Evolutionary conservation across 1,140 invertebrate species (phyloP).

Genomic region (Caenorhabditis remanei): DNA sequence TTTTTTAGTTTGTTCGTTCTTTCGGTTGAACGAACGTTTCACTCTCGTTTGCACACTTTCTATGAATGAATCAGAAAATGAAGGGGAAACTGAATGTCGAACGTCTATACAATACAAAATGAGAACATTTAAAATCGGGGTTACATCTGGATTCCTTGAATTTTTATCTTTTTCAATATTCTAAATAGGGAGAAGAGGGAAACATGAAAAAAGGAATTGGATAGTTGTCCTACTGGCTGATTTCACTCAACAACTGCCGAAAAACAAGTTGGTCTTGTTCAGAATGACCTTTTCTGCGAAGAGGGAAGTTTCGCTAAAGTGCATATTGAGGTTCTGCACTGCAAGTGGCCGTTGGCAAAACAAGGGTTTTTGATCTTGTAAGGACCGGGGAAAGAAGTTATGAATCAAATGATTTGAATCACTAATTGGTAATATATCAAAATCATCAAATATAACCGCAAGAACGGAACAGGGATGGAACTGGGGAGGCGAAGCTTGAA

Average conservation of each 20-base stretch:
- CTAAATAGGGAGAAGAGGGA: neutral
- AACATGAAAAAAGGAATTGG: neutral
- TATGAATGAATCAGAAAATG: neutral
- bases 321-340: neutral
- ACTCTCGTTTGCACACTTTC: neutral
- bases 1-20: constrained; percentile 7
- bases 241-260: neutral
- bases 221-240: neutral
- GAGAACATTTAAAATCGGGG: neutral
- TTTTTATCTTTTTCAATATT: too few relatives aligned
- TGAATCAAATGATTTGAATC: too few relatives aligned
- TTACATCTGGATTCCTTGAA: neutral
- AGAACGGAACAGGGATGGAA: neutral
- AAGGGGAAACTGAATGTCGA: neutral
- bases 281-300: constrained; percentile 2
- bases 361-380: neutral
- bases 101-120: neutral
- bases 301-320: neutral
- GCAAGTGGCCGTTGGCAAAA: neutral
- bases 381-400: too few relatives aligned
- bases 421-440: too few relatives aligned
- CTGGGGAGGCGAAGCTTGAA: neutral
- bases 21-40: neutral
- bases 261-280: constrained; percentile 29
- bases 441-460: neutral